These are phyloP conservation scores for Hassar affinis DNA, from an alignment of 2,113 vertebrate species.

Conservation along the genomic window DNA sequence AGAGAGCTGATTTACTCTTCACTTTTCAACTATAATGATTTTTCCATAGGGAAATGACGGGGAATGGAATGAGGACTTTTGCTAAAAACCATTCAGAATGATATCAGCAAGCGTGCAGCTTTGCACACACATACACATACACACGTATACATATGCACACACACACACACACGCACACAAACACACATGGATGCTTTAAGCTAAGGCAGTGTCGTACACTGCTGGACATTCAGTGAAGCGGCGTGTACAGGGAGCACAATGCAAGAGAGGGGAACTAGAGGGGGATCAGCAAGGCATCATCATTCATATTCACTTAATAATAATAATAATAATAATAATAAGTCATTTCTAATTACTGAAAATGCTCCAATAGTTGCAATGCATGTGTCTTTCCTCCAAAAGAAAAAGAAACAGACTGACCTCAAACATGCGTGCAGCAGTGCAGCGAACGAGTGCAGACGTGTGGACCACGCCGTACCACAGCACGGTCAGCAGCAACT, in stretches of 20 bases:
- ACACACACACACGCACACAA: background rate
- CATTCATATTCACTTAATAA: constrained; percentile 9
- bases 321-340: background rate
- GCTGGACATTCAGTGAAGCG: constrained; percentile 18
- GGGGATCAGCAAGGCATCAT: constrained; percentile 29
- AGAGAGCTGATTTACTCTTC: constrained; percentile 35
- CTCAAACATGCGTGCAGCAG: constrained; percentile 98
- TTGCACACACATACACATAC: constrained; percentile 24
- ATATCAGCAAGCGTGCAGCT: constrained; percentile 41
- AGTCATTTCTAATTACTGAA: background rate
- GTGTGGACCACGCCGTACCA: constrained; percentile 99
- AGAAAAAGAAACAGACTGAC: constrained; percentile 68
- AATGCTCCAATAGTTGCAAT: background rate
- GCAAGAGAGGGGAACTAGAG: constrained; percentile 37
- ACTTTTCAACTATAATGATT: constrained; percentile 7
- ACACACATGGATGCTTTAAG: background rate
- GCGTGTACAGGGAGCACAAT: constrained; percentile 27
- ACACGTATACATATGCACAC: too few species aligned
- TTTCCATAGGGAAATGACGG: background rate
- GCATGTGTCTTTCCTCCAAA: background rate
- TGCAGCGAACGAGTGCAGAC: constrained; percentile 94
- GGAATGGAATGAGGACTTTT: constrained; percentile 1
- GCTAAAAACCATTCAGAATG: constrained; percentile 43
- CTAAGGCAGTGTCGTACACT: constrained; percentile 15
- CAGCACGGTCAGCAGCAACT: constrained; percentile 89